phyloP scores from a whole-genome alignment of 1,140 invertebrate species.

The Asobara japonica region DNA sequence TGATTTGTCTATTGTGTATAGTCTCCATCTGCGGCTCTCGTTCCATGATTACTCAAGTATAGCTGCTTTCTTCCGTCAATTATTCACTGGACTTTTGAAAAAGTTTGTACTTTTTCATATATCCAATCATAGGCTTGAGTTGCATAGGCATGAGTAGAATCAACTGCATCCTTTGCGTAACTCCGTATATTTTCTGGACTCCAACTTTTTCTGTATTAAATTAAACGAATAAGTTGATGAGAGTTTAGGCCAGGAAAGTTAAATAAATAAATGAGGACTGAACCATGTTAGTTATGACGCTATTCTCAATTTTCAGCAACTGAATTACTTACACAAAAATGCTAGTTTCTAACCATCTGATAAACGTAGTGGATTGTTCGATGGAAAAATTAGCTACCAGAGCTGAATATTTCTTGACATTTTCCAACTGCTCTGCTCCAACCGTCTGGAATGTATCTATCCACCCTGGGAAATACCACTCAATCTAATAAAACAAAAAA shows the following conservation, averaged over 20 bases:
- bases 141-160: conserved; percentile 72
- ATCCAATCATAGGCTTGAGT: conserved; percentile 77
- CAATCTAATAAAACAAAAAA: conserved; percentile 66
- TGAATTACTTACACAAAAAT: conserved; percentile 77
- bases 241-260: neutral
- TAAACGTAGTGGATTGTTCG: conserved; percentile 48
- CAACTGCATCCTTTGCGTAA: conserved; percentile 72
- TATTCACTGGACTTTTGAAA: conserved; percentile 74
- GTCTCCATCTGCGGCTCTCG: neutral
- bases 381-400: conserved; percentile 50
- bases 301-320: neutral
- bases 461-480: conserved; percentile 76
- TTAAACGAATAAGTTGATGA: conserved; percentile 19
- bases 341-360: conserved; percentile 73
- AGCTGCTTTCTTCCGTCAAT: conserved; percentile 20
- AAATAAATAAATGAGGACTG: neutral
- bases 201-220: conserved; percentile 74
- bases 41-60: neutral
- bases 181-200: conserved; percentile 78
- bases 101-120: conserved; percentile 76
- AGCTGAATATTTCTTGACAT: conserved; percentile 51
- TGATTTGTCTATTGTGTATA: neutral
- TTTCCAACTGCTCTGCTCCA: conserved; percentile 46
- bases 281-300: too few relatives aligned
- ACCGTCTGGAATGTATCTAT: conserved; percentile 60